Base-by-base conservation (phyloP, 2,113 vertebrate species). In the Macrotis lagotis region DNA sequence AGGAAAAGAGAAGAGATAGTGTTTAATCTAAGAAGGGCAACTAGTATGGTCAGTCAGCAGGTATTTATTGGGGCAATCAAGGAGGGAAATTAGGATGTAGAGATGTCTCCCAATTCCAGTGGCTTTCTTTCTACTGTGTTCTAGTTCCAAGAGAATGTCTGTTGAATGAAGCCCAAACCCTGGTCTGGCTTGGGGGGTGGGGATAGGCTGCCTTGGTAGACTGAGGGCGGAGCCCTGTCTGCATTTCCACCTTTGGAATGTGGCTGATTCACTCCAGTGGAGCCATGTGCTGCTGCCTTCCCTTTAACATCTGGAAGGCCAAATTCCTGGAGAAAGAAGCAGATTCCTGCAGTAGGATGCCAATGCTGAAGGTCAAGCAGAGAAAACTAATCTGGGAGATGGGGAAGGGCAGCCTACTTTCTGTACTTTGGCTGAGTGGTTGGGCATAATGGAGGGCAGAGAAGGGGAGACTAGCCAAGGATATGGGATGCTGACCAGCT, bases 221-320 rank as follows among this genome's bases (percentile, higher is more conserved):
- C 97, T 90, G 96, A n/a, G 91, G 96, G 95, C 3, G 94, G 31
- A 95, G 95, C 7, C 66, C 92, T 50, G 96, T 94, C 97, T 97
- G 96, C 95, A 83, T 95, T 91, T 96, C 93, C 95, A 96, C 96
- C 97, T 97, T 96, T 96, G 97, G 97, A 98, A 97, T 96, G 97
- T 51, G 91, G 97, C 97, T 97, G 97, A 98, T 97, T 98, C 94
- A 96, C 92, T 95, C 91, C 31, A 66, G 31, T 94, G 94, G 93
- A 96, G 95, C 96, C 95, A 14, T 66, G 92, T 92, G 96, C 93
- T 52, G 88, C 96, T 83, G 89, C 90, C 2, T 89, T 92, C 83
- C 90, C 94, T 2, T 96, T 90, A 66, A 97, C 97, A 97, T 97
- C 98, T 97, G 96, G 96, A 97, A 83, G 95, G 95, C 96, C 94